phyloP scores from a whole-genome alignment of 2,797 vertebrate genomes.

The Chelon labrosus region DNA sequence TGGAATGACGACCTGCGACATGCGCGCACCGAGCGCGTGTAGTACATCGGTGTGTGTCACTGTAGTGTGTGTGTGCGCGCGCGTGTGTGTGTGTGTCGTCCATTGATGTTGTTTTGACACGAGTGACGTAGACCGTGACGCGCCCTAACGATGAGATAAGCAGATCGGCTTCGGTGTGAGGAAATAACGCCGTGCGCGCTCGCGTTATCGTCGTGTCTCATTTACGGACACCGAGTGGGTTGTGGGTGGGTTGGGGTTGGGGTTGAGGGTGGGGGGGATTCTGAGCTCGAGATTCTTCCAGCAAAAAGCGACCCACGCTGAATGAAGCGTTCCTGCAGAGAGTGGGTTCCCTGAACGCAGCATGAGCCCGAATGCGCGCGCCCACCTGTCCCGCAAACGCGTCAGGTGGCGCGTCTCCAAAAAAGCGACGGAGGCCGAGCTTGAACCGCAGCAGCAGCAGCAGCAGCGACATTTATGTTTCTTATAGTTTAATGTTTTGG shows the following conservation, averaged over 20 bases:
- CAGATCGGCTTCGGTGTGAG: conserved; percentile 48
- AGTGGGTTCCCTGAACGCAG: too few species aligned
- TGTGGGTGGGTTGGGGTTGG: too few species aligned
- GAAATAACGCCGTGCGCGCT: conserved; percentile 22
- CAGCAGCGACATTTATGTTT: too few species aligned
- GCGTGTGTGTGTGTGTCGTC: conserved; percentile 36
- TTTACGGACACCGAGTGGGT: conserved; percentile 16
- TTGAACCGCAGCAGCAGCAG: too few species aligned
- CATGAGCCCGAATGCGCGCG: too few species aligned
- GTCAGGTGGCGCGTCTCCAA: too few species aligned
- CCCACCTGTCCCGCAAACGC: too few species aligned
- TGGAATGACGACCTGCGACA: conserved; percentile 10
- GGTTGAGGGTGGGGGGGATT: too few species aligned
- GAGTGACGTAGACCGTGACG: conserved; percentile 80
- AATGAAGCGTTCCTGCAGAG: too few species aligned
- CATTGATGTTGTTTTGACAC: conserved; percentile 76
- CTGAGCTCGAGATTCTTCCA: conserved; percentile 75
- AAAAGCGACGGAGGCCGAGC: too few species aligned
- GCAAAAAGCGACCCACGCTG: conserved; percentile 43
- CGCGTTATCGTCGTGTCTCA: conserved; percentile 7
- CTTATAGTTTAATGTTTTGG: too few species aligned
- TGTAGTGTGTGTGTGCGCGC: conserved; percentile 1
- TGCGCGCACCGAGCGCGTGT: background rate
- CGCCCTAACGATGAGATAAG: conserved; percentile 68
- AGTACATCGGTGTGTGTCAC: conserved; percentile 6